Evolutionary conservation across 1,140 invertebrate genomes (phyloP), one percentile per base, ranked within the genome.

Genomic region (Gryon sp.): DNA sequence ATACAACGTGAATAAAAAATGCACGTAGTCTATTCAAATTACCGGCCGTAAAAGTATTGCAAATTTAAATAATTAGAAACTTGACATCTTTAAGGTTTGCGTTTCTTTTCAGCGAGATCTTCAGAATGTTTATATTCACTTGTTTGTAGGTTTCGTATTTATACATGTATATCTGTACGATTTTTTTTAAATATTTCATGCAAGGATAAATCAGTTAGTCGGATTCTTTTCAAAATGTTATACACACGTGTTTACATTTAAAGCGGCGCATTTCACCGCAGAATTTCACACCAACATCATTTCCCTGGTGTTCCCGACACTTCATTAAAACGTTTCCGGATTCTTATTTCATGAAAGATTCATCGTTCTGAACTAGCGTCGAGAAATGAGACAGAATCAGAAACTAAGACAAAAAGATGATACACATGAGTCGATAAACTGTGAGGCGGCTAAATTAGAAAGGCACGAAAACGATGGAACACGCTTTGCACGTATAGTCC

Each of bases 311-410:
- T 36, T 50, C 59, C 19, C 46, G 57, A 53, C 59, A 73, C 59
- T 73, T 73, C 59, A 73, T 73, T 73, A 73, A 72, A 63, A 72
- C 41, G 32, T 63, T 72, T 72, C 68, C 57, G 40, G 57, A 63
- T 72, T 62, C 48, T 72, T 72, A 62, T 72, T 63, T 55, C 57
- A 63, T 72, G 68, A 62, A 63, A 63, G 48, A 63, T 72, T 63
- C 50, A 63, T 62, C 57, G 66, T 53, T 53, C 11, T 15, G 16
- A 52, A 36, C 32, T 36, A 26, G 38, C 12, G 53, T 19, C 43
- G 40, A 16, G 41, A 4, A 41, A 32, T 12, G 28, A 34, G 63
- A 57, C 63, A 14, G 0, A 48, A 22, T 22, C 12, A 19, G 22
- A 50, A 45, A 46, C 20, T 19, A 18, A 7, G 36, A 28, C n/a